Evolutionary conservation across 2,888 invertebrate genomes (phyloP), one percentile per base, ranked within the genome.

Genomic region (Brachynemurus nebulosus): DNA sequence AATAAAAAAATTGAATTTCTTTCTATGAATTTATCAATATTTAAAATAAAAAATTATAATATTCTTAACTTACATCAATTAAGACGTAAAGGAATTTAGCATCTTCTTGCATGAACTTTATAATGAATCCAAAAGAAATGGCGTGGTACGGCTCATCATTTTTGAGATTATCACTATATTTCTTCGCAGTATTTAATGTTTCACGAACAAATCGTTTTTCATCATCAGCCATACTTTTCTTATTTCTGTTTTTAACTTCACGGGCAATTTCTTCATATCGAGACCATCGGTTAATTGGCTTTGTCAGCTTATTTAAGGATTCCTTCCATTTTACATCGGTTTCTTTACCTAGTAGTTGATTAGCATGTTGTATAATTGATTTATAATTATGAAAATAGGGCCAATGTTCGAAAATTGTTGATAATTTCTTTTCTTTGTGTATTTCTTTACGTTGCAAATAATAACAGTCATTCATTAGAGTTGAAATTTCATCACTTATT

Each of bases 11-110:
- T 35, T 35, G 16, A 35, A 35, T 12, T 35, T 35, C 27, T 9
- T 27, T n/a, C 12, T 27, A 27, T 27, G 9, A n/a, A 3, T 27
- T 27, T 3, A 27, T 27, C 12, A 27, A 27, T 5, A 27, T 27
- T n/a, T 27, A n/a, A n/a, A n/a, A 27, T 27, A n/a, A 27, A 27
- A n/a, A 27, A 27, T 27, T n/a, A 27, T 27, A 34, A 35, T 35
- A 35, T 16, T 35, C 16, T 14, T 5, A 35, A 35, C 35, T 35
- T 35, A 35, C 35, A 35, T 17, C 35, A 35, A 35, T 35, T 12
- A 35, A 17, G 16, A 14, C 16, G 35, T 35, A 35, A 16, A 35
- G 35, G 16, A 35, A 35, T 35, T 12, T 35, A 9, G 16, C n/a
- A 35, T 35, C 12, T 5, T 35, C 6, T 35, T 35, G n/a, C 35